Base-by-base conservation (phyloP, 2,888 invertebrate genomes). In the Noctua janthe region DNA sequence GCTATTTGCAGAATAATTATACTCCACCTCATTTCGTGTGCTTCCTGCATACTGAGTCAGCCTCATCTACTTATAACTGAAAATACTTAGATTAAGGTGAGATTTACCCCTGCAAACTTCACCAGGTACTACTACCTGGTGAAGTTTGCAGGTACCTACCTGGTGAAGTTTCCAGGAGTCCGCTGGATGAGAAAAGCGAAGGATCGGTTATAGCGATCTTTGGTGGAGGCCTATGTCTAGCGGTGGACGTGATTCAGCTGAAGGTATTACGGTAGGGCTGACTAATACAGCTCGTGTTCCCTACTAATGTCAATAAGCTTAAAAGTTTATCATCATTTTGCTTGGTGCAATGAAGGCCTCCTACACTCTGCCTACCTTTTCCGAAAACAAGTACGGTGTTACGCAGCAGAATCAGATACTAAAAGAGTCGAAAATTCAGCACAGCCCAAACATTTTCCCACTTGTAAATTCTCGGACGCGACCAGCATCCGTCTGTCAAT, bases 401-500 rank as follows among this genome's bases (percentile, higher is more conserved):
- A 29, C 62, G 15, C 15, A 62, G 62, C 15, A 64, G 64, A 64
- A 64, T 35, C 35, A 35, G 29, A 35, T 39, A 20, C 66, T 66
- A 20, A 20, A 29, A 66, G 66, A 66, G 35, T 11, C 35, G 3
- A 66, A 35, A 66, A 20, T 20, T 20, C 66, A 11, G 66, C 1
- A 20, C 35, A 62, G 0, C 20, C 20, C 64, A 20, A 69, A 71
- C 43, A 76, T 49, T 43, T 66, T n/a, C 8, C 49, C 17, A 29
- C 35, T 62, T 29, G 64, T 66, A 35, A 71, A 81, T 59, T 66
- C 71, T 43, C 77, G 39, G 47, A 74, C 20, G 54, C 6, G 8
- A 39, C 49, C 69, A 62, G 69, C 74, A 76, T 69, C 54, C 71
- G 67, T 43, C 39, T 56, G 62, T 78, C 75, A 82, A 66, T 84